Conservation (phyloP, 2,113 vertebrate species). For the Anseranas semipalmata region DNA sequence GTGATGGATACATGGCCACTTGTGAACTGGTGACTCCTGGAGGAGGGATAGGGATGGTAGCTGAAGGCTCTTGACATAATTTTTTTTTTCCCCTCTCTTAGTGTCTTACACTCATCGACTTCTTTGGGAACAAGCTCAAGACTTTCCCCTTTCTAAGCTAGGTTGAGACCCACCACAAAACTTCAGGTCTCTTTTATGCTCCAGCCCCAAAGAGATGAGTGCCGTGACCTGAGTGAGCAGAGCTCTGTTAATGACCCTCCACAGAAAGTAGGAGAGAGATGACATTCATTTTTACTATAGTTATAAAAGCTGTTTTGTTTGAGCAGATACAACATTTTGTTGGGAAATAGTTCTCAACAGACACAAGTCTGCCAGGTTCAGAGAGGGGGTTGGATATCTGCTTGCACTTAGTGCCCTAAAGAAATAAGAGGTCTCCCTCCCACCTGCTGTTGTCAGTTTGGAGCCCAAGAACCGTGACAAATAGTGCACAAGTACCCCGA, state of each 20-base stretch:
- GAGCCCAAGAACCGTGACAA: background rate
- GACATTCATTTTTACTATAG: background rate
- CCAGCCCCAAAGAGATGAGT: background rate
- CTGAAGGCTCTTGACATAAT: background rate
- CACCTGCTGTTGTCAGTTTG: background rate
- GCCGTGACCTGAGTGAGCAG: background rate
- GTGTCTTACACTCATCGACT: background rate
- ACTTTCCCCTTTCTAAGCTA: background rate
- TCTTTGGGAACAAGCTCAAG: background rate
- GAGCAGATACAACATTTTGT: background rate
- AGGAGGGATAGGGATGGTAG: background rate
- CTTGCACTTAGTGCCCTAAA: background rate
- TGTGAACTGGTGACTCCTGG: background rate
- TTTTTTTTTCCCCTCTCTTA: background rate
- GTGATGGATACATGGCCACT: background rate
- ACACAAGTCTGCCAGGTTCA: slow-evolving; percentile 11
- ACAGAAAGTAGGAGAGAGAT: background rate
- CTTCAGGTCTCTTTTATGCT: background rate
- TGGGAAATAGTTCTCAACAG: background rate
- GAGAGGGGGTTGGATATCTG: background rate
- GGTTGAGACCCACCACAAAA: background rate
- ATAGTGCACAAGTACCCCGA: background rate
- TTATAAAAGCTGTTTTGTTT: background rate
- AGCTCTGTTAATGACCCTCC: background rate
- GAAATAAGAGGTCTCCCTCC: background rate